Evolutionary conservation across 2,888 invertebrate species (phyloP).

Genomic region (Eupithecia subumbrata): DNA sequence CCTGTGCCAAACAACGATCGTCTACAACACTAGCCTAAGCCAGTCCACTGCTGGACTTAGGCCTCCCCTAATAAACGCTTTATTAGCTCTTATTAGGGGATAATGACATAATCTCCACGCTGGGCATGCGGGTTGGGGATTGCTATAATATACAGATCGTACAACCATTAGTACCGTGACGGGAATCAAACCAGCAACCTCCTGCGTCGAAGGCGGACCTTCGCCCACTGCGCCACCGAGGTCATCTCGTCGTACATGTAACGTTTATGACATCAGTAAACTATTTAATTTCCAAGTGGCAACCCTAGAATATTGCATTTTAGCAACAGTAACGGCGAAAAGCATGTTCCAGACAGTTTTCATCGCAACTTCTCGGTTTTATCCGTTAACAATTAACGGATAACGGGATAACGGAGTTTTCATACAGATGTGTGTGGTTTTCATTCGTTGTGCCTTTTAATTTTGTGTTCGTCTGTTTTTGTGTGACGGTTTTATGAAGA

Average conservation of each 20-base stretch:
- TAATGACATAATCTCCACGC: too few species aligned
- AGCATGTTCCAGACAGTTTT: slow-evolving; percentile 49
- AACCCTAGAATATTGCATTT: slow-evolving; percentile 31
- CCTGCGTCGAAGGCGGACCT: background rate
- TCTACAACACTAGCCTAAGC: too few species aligned
- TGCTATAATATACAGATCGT: too few species aligned
- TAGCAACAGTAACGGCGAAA: slow-evolving; percentile 27
- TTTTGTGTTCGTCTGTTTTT: background rate
- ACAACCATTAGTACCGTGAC: background rate
- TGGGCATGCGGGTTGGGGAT: too few species aligned
- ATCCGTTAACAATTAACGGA: slow-evolving; percentile 40
- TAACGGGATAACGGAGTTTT: background rate
- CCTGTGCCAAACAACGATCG: too few species aligned
- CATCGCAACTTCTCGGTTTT: slow-evolving; percentile 43
- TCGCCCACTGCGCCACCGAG: background rate
- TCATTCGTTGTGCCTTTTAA: background rate
- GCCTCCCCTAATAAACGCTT: too few species aligned
- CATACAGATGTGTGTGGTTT: slow-evolving; percentile 1
- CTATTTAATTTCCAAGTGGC: background rate
- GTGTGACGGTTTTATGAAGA: background rate
- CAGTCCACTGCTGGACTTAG: too few species aligned
- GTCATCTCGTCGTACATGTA: background rate
- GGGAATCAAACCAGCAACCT: background rate
- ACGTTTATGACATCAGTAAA: too few species aligned
- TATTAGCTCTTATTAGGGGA: too few species aligned